phyloP scores from a whole-genome alignment of 1,140 invertebrate species.

The Trinorchestia longiramus region DNA sequence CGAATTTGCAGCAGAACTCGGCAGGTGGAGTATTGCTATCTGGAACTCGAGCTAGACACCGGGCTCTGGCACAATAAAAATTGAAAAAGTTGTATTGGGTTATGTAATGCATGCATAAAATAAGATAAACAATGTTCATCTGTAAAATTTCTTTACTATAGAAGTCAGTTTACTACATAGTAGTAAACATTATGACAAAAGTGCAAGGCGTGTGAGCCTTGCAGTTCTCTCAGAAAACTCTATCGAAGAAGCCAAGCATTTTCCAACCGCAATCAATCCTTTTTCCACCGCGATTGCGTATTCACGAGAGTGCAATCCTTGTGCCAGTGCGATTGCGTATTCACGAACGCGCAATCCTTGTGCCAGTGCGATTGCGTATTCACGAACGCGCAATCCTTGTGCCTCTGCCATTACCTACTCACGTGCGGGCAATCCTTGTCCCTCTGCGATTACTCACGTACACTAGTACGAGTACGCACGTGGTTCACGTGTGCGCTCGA shows the following conservation, averaged over 20 bases:
- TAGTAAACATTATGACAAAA: too few relatives aligned
- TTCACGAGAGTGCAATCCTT: too few relatives aligned
- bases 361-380: neutral
- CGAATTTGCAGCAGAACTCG: neutral
- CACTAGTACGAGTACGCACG: too few relatives aligned
- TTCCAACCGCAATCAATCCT: neutral
- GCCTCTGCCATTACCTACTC: neutral
- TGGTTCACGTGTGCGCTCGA: too few relatives aligned
- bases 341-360: too few relatives aligned
- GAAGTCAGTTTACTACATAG: too few relatives aligned
- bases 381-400: too few relatives aligned
- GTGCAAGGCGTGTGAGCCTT: too few relatives aligned
- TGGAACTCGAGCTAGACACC: neutral
- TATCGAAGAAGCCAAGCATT: neutral
- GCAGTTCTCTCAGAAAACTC: neutral
- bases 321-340: neutral
- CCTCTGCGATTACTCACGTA: too few relatives aligned
- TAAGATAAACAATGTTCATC: neutral
- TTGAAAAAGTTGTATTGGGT: neutral
- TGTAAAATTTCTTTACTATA: too few relatives aligned
- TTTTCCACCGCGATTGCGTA: neutral
- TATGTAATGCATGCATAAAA: neutral
- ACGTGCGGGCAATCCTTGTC: too few relatives aligned
- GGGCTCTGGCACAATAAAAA: neutral
- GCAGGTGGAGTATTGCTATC: neutral